phyloP scores from a whole-genome alignment of 2,113 vertebrate species.

The Psephotus haematonotus region DNA sequence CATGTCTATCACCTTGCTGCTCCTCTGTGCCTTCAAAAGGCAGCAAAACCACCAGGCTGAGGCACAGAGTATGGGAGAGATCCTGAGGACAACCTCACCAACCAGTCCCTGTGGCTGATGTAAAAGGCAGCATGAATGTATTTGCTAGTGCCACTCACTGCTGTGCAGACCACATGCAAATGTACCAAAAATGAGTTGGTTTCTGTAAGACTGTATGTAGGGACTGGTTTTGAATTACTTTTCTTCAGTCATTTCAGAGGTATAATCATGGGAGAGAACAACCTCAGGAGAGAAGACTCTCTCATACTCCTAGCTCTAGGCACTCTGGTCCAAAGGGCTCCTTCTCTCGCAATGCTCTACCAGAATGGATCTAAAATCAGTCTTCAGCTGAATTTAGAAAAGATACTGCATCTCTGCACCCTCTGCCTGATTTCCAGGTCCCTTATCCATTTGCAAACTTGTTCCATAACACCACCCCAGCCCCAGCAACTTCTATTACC shows the following conservation, averaged over 20 bases:
- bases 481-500: neutral
- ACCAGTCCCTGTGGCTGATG: neutral
- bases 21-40: neutral
- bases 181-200: neutral
- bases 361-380: neutral
- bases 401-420: neutral
- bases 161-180: neutral
- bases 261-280: neutral
- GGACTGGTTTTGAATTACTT: neutral
- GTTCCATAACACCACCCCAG: neutral
- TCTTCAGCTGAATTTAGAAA: neutral
- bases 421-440: neutral
- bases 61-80: neutral
- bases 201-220: neutral
- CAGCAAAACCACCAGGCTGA: neutral
- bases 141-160: neutral
- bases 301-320: neutral
- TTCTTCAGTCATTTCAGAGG: neutral
- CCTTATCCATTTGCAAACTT: neutral
- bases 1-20: neutral
- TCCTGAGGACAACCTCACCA: neutral
- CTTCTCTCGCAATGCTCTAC: neutral
- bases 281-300: neutral
- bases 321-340: neutral
- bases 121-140: neutral